These are phyloP conservation scores for Stratiomys singularior DNA, from an alignment of 2,888 invertebrate genomes.

Conservation along the genomic window DNA sequence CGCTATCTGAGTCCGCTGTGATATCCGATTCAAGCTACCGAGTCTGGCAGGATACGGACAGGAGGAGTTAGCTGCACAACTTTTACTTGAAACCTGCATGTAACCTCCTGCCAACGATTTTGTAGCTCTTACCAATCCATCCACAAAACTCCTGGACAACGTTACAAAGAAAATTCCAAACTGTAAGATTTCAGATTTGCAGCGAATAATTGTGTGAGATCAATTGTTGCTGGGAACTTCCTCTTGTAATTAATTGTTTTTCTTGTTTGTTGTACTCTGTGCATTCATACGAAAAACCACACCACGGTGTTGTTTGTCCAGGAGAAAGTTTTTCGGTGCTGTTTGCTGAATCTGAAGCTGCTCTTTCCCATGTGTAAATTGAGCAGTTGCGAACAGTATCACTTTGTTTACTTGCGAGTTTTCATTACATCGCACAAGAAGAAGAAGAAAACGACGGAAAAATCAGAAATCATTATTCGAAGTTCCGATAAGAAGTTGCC, in stretches of 20 bases:
- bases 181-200: not conserved
- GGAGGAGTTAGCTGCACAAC: not conserved
- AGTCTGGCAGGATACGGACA: not conserved
- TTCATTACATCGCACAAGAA: not conserved
- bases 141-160: not conserved
- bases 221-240: not conserved
- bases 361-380: slow-evolving; percentile 9
- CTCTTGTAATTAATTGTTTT: not conserved
- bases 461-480: not conserved
- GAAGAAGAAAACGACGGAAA: not conserved
- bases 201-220: not conserved
- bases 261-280: not conserved
- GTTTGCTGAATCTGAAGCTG: not conserved
- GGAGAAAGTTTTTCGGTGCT: slow-evolving; percentile 10
- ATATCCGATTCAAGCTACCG: not conserved
- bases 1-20: not conserved
- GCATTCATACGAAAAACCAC: not conserved
- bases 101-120: not conserved
- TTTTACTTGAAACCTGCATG: not conserved
- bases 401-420: not conserved
- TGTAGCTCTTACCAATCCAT: not conserved
- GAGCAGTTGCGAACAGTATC: not conserved
- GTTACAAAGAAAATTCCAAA: not conserved
- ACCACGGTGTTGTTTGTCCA: not conserved
- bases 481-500: not conserved